A percentile compares a stretch with the other conserved stretches of the same genome.
Evolutionary conservation across 2,888 invertebrate genomes (phyloP).

Genomic region (Allygus modestus): DNA sequence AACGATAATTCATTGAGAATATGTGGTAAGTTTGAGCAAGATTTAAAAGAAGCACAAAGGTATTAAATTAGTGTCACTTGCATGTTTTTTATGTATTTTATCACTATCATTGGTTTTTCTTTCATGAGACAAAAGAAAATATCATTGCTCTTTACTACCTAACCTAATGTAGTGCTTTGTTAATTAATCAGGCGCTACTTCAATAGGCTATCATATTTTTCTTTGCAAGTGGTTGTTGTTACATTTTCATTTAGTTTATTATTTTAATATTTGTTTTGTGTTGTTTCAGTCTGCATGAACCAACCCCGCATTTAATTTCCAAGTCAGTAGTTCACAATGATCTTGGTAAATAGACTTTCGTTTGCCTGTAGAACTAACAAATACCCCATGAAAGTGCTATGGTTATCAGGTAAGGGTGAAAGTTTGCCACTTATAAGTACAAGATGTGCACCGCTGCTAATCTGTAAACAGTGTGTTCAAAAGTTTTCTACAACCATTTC

Average conservation of each 20-base stretch:
- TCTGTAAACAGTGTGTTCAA: slow-evolving; percentile 57
- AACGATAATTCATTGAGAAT: too few relatives aligned
- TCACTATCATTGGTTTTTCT: background rate
- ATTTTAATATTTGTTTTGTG: slow-evolving; percentile 43
- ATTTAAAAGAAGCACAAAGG: too few relatives aligned
- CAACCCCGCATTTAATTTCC: slow-evolving; percentile 46
- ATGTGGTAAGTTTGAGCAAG: too few relatives aligned
- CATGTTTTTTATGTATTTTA: background rate
- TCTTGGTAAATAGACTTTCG: slow-evolving; percentile 53
- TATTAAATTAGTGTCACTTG: background rate
- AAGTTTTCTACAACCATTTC: slow-evolving; percentile 33
- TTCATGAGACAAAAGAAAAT: slow-evolving; percentile 1
- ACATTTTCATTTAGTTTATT: slow-evolving; percentile 1
- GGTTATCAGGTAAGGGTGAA: slow-evolving; percentile 46
- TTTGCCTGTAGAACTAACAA: slow-evolving; percentile 58
- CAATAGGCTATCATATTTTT: background rate
- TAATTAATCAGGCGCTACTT: slow-evolving; percentile 25
- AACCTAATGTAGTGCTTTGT: slow-evolving; percentile 25
- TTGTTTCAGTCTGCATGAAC: slow-evolving; percentile 58
- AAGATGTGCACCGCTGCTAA: slow-evolving; percentile 30
- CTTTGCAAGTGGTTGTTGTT: slow-evolving; percentile 20
- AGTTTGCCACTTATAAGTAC: background rate
- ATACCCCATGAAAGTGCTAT: slow-evolving; percentile 29
- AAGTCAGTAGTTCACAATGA: slow-evolving; percentile 52
- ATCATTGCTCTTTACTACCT: background rate